Evolutionary conservation across 2,113 vertebrate species (phyloP).

Genomic region (Ctenodactylus gundi): DNA sequence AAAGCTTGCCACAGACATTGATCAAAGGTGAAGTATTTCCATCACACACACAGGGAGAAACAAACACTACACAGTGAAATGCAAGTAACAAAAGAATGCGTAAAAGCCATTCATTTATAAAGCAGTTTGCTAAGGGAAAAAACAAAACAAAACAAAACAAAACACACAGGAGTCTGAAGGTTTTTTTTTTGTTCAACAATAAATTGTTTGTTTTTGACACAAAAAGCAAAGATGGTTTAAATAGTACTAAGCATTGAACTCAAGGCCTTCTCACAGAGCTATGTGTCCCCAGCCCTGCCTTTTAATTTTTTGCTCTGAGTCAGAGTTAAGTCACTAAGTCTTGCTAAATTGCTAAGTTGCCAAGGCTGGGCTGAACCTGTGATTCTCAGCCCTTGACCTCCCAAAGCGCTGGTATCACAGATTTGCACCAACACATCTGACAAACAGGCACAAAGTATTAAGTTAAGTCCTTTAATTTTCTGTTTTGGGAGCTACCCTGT

Average conservation of each 20-base stretch:
- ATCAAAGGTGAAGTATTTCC: constrained; percentile 6
- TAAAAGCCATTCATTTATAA: background rate
- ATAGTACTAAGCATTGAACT: too few species aligned
- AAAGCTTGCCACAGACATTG: background rate
- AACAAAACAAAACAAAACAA: too few species aligned
- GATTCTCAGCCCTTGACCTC: too few species aligned
- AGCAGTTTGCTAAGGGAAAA: background rate
- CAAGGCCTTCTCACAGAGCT: too few species aligned
- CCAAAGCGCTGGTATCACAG: too few species aligned
- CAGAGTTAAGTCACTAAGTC: too few species aligned
- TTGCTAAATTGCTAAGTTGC: too few species aligned
- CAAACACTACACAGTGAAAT: background rate
- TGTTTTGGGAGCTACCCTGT: background rate
- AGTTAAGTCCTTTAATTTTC: background rate
- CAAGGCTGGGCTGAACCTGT: too few species aligned
- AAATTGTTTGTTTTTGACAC: background rate
- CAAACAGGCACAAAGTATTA: background rate
- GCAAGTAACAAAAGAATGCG: background rate
- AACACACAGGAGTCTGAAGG: background rate
- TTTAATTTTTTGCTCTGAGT: too few species aligned
- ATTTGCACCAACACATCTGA: too few species aligned
- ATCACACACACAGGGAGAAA: background rate
- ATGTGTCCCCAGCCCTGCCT: too few species aligned
- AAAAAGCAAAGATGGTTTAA: background rate
- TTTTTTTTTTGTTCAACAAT: background rate